Base-by-base conservation (phyloP, 2,888 invertebrate species). In the Hemaris fuciformis region DNA sequence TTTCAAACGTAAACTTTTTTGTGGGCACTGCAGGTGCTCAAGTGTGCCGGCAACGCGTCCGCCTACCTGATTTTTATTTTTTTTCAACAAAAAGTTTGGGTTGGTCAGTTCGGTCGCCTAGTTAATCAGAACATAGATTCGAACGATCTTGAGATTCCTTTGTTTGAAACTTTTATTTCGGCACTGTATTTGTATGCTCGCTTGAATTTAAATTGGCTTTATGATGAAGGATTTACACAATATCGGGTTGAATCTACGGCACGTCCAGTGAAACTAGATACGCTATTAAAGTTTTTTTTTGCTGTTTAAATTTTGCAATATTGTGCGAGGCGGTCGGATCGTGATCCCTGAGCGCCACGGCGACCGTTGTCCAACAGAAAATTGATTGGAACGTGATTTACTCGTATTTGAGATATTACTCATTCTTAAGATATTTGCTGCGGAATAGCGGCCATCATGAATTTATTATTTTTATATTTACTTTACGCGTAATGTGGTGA, bases 61-160 rank as follows among this genome's bases (percentile, higher is more conserved):
- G 53, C 31, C 53, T 53, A 53, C 53, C 53, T 53, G 48, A 27
- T 53, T 31, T 53, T 31, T 53, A 15, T 27, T 53, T 53, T 53
- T 53, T 53, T 53, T 18, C 10, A 3, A 7, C 3, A 53, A 53
- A 31, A 53, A 53, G 53, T 53, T 53, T 27, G 53, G 27, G 53
- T 27, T 53, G 53, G 53, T 53, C 53, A 53, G 27, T 53, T 31
- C n/a, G n/a, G n/a, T n/a, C n/a, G 22, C n/a, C 22, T 46, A 46
- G 13, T 3, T 23, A 10, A 18, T 48, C 25, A n/a, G 25, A 13
- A 8, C 15, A 20, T 25, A 15, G 13, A 48, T 48, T 15, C 8
- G 15, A 15, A 25, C 7, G n/a, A 46, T 46, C 48, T 48, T 15
- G 43, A 10, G 20, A 8, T 48, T 48, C 15, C 48, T 48, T 48